Evolutionary conservation across 2,888 invertebrate species (phyloP), one percentile per base, ranked within the genome.

Genomic region (Operophtera brumata): DNA sequence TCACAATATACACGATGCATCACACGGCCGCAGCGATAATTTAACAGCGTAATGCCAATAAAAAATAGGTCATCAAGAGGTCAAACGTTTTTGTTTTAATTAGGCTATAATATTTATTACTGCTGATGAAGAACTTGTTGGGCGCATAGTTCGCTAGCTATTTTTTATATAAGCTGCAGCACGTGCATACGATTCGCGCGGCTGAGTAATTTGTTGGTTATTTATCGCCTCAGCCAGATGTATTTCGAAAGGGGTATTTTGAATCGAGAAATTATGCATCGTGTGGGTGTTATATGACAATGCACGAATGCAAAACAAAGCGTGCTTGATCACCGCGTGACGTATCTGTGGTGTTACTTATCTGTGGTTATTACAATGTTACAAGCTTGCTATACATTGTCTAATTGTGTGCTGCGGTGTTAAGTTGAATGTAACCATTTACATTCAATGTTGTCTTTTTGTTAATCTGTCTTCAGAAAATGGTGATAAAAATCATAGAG

Each of bases 211-310:
- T 88, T 84, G 86, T 84, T 71, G 57, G 80, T 86, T 84, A 85
- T 86, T 89, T 89, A 88, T 84, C 76, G 77, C 69, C 76, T 73
- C 71, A 65, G 70, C 71, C 70, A 77, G 80, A 80, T 81, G 77
- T 83, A 80, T 86, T 84, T 83, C 80, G 83, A 76, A 84, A 82
- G 82, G 77, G 77, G 75, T 78, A 78, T 75, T 73, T 79, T 81
- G 82, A 82, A 86, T 89, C 83, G 82, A 75, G 78, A 78, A 84
- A 87, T 88, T 88, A 89, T 89, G 80, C 86, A 66, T 68, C 77
- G 88, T 86, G 82, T 87, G 88, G 76, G 85, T 77, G 70, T 77
- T 79, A 77, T 84, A 82, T 82, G 84, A 86, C 86, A 86, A 84
- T 82, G 83, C 79, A 81, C 79, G 78, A 84, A 83, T 74, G 78